Evolutionary conservation across 1,140 invertebrate genomes (phyloP), one percentile per base, ranked within the genome.

Genomic region (Stenopsyche tienmushanensis): DNA sequence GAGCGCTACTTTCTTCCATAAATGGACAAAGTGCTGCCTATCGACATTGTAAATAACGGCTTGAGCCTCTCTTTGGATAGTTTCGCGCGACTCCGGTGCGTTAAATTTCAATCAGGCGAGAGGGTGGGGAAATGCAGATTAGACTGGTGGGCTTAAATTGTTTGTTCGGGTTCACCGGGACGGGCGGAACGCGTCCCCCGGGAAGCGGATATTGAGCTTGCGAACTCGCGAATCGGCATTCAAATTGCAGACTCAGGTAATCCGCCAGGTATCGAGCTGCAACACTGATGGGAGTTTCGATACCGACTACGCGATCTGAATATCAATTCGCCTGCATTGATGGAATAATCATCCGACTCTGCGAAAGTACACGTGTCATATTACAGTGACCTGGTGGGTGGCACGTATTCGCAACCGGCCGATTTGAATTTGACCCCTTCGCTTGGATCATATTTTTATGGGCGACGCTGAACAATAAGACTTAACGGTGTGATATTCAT

Each of bases 241-340:
- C 55, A 52, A 65, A 64, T 57, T 65, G 47, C 62, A 57, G 42
- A 49, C 63, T n/a, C 63, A 45, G 53, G 54, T 65, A 65, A 65
- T 58, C 63, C 53, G 54, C 29, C 44, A 65, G 55, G 53, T 65
- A 65, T 64, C 50, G 54, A 26, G 34, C 34, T 29, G 34, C 34
- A 57, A 57, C 23, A 29, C 24, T 39, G 54, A 57, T 42, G 23
- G 54, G 34, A 57, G 34, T 42, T 57, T 13, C 24, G 54, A 57
- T 57, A 57, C 39, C n/a, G 15, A 20, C 13, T 20, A 23, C 54
- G 21, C 39, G 29, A 34, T 34, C 29, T 34, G 29, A 34, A 34
- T 34, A 7, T 34, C 29, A 34, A 34, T 34, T 34, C 29, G 29
- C 5, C 5, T 34, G 29, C 29, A 34, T 34, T 34, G 29, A 34